A percentile compares a stretch with the other conserved stretches of the same genome.
Evolutionary conservation across 2,888 invertebrate genomes (phyloP).

Genomic region (Lasioglossum marginatum): DNA sequence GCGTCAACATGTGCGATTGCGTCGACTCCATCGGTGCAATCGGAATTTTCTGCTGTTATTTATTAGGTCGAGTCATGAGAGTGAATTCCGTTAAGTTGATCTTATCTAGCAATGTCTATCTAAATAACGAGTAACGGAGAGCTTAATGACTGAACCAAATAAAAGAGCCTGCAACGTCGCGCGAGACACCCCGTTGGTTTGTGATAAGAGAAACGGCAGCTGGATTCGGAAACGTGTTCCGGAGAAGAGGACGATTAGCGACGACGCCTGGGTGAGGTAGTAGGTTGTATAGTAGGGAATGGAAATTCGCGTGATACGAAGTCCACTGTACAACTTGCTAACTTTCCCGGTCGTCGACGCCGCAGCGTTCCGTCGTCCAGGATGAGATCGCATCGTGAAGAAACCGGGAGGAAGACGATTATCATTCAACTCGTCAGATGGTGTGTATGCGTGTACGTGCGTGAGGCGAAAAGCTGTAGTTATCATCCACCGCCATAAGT

Average conservation of each 20-base stretch:
- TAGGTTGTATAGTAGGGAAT: constrained; percentile 99
- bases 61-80: neutral
- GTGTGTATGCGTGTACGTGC: neutral
- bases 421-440: neutral
- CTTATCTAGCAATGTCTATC: neutral
- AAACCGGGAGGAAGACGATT: neutral
- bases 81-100: neutral
- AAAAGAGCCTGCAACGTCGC: neutral
- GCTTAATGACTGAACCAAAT: neutral
- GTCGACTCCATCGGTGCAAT: neutral
- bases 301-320: constrained; percentile 90
- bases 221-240: neutral
- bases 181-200: neutral
- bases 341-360: constrained; percentile 92
- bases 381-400: constrained; percentile 3
- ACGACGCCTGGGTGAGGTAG: constrained; percentile 95
- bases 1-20: neutral
- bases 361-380: constrained; percentile 68
- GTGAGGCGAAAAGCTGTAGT: neutral
- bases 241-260: constrained; percentile 74
- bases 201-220: neutral
- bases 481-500: neutral
- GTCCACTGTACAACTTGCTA: constrained; percentile 98
- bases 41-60: neutral
- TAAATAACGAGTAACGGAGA: neutral